Evolutionary conservation across 2,888 invertebrate genomes (phyloP).

Genomic region (Volucella inanis): DNA sequence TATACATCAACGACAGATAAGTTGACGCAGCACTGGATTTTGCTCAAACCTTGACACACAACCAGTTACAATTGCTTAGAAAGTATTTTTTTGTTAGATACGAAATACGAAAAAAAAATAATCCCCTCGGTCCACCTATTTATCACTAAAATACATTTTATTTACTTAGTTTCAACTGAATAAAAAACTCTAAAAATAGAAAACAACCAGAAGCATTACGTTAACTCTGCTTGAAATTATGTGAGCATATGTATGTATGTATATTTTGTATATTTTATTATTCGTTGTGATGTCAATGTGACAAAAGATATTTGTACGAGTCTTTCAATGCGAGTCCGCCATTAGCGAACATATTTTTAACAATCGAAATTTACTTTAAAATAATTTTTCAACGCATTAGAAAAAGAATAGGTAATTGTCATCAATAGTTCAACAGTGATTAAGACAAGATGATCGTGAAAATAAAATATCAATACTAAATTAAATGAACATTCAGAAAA

Average conservation of each 20-base stretch:
- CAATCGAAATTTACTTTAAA: neutral
- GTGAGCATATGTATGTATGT: conserved; percentile 38
- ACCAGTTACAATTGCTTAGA: conserved; percentile 38
- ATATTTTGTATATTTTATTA: conserved; percentile 4
- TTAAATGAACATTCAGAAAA: neutral
- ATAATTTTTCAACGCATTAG: no score
- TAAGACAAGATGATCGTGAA: conserved; percentile 4
- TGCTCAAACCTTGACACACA: conserved; percentile 62
- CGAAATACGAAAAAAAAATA: conserved; percentile 16
- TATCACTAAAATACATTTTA: neutral
- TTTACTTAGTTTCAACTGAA: conserved; percentile 13
- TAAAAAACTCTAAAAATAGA: conserved; percentile 44
- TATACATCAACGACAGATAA: neutral
- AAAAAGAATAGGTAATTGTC: no score
- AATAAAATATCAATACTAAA: neutral
- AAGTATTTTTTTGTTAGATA: conserved; percentile 28
- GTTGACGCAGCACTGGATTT: conserved; percentile 46
- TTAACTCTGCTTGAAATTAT: conserved; percentile 50
- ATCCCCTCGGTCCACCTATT: conserved; percentile 28
- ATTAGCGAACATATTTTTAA: conserved; percentile 19
- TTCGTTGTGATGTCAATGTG: conserved; percentile 62
- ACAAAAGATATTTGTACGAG: conserved; percentile 39
- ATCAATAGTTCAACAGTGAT: neutral
- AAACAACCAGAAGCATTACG: conserved; percentile 36
- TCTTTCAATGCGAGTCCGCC: conserved; percentile 18